Conservation (phyloP, 1,140 invertebrate genomes). For the Drosophila sucinea region DNA sequence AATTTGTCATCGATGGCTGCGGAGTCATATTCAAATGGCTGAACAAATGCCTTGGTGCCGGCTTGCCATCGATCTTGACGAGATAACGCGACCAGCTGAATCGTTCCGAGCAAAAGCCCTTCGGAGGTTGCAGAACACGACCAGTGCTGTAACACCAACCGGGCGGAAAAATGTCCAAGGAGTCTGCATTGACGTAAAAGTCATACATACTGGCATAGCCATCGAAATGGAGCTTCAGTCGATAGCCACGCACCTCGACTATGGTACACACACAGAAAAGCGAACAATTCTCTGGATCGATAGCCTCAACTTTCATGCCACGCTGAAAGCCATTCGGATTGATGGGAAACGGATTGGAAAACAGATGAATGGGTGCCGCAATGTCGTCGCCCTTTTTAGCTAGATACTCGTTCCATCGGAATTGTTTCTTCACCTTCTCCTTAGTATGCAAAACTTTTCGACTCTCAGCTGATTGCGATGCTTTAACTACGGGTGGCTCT, state of each 20-base stretch:
- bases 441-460: not conserved
- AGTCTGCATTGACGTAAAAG: constrained; percentile 97
- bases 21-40: constrained; percentile 83
- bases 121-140: constrained; percentile 90
- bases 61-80: constrained; percentile 88
- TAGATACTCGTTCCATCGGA: constrained; percentile 74
- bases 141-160: constrained; percentile 96
- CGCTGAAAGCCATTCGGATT: constrained; percentile 89
- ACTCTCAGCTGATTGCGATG: not conserved
- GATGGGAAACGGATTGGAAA: constrained; percentile 90
- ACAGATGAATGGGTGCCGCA: constrained; percentile 89
- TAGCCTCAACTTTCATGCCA: constrained; percentile 96
- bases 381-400: constrained; percentile 38
- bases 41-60: constrained; percentile 92
- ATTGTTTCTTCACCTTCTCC: constrained; percentile 26
- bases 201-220: constrained; percentile 95
- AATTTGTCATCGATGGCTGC: constrained; percentile 42
- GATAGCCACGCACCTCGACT: constrained; percentile 91
- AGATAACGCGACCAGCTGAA: constrained; percentile 95
- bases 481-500: not conserved
- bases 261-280: constrained; percentile 95
- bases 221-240: constrained; percentile 95
- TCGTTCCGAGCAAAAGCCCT: constrained; percentile 85
- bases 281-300: constrained; percentile 95
- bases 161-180: constrained; percentile 94